Evolutionary conservation across 2,888 invertebrate species (phyloP), one percentile per base, ranked within the genome.

Genomic region (Tridacna gigas): DNA sequence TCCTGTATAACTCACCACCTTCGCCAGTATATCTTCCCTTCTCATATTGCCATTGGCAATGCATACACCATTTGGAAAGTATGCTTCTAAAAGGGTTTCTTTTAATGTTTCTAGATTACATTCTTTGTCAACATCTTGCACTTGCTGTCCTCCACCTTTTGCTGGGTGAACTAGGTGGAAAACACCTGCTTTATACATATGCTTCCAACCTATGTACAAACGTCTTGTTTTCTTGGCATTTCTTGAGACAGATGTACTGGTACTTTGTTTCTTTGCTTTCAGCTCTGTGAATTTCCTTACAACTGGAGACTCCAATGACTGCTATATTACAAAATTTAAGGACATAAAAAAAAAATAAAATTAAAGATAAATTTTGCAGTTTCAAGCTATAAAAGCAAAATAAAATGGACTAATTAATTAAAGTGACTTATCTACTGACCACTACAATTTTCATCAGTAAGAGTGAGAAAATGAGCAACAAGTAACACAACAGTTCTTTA

Each of bases 261-360:
- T 4, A n/a, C 22, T 60, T 2, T 60, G 60, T 60, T 2, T 20
- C 22, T 22, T 60, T 60, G 60, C 20, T 22, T 22, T 60, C 60
- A 60, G 60, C 60, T 60, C 60, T 22, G 22, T 22, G 22, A 60
- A 60, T 60, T 60, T 60, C 7, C 60, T 60, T n/a, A 60, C 4
- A 60, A 60, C 60, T 60, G 60, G 60, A 22, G 60, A 60, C 60
- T 60, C 60, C 60, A 60, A n/a, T n/a, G 60, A 60, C 60, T 60
- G 2, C 60, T 60, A 60, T n/a, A 60, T n/a, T 60, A n/a, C 22
- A 22, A 60, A 60, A 7, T 37, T 37, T 4, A 37, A 37, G 37
- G 7, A 37, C 2, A 37, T 37, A n/a, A 4, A 37, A 37, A 37
- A 37, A 37, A 37, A 37, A 37, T 4, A 37, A 7, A 37, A 4